phyloP scores from a whole-genome alignment of 2,113 vertebrate genomes.

The zebrafish (Danio rerio) region DNA sequence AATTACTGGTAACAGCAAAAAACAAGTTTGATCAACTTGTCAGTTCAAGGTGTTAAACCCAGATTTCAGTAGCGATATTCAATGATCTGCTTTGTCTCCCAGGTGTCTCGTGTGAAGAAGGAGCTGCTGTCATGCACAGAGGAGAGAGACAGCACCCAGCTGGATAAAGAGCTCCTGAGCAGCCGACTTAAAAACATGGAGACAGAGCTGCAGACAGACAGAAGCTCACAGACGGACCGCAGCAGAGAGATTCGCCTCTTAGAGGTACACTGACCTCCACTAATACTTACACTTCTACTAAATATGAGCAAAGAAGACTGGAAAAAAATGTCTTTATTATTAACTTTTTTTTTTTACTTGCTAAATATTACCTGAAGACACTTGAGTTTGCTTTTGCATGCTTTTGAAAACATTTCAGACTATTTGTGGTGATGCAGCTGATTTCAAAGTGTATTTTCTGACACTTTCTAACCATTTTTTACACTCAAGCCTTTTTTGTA shows the following conservation, averaged over 20 bases:
- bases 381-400: no score
- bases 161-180: conserved; percentile 87
- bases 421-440: no score
- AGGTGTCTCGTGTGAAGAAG: conserved; percentile 86
- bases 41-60: no score
- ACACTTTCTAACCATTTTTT: no score
- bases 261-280: conserved; percentile 77
- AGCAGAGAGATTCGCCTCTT: conserved; percentile 81
- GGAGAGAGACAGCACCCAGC: conserved; percentile 78
- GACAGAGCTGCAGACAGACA: conserved; percentile 83
- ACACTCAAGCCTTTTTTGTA: no score
- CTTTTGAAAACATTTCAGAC: no score
- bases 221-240: conserved; percentile 83
- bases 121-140: conserved; percentile 83
- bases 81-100: neutral
- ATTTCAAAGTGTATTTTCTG: no score
- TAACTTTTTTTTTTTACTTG: no score
- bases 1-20: no score
- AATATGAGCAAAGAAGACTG: no score
- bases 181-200: conserved; percentile 86
- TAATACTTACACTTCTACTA: neutral
- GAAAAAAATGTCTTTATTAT: no score
- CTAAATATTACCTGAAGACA: no score
- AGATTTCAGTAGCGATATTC: neutral
- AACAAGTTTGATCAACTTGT: neutral